Evolutionary conservation across 2,888 invertebrate genomes (phyloP).

Genomic region (Spilosoma lubricipeda): DNA sequence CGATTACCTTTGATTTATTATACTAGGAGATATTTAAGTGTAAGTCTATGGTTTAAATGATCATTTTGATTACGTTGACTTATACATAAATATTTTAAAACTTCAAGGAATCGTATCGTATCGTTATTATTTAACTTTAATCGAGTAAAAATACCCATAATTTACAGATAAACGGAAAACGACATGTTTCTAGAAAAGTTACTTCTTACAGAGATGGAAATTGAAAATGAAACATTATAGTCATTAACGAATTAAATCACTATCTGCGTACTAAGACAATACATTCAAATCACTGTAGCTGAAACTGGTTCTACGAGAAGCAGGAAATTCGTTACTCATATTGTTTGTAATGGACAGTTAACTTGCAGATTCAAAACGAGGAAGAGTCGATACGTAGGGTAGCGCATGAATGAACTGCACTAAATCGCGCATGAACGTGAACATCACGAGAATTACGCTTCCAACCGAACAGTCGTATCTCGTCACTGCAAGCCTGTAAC

Average conservation of each 20-base stretch:
- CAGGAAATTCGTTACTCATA: constrained; percentile 22
- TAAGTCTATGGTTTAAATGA: too few species aligned
- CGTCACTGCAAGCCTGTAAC: constrained; percentile 35
- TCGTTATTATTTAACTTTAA: too few species aligned
- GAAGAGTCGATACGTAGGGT: constrained; percentile 46
- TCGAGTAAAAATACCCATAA: too few species aligned
- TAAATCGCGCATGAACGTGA: constrained; percentile 61
- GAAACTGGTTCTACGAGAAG: constrained; percentile 12
- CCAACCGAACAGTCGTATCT: constrained; percentile 39
- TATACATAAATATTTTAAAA: too few species aligned
- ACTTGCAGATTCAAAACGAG: constrained; percentile 39
- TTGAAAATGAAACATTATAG: too few species aligned
- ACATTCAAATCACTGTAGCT: constrained; percentile 8
- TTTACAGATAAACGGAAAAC: too few species aligned
- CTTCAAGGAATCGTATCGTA: too few species aligned
- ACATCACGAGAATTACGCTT: constrained; percentile 58
- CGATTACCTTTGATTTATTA: too few species aligned
- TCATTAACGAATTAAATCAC: not conserved
- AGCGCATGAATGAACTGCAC: constrained; percentile 58
- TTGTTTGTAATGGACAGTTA: constrained; percentile 35
- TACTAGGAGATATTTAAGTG: too few species aligned
- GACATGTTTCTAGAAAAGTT: too few species aligned
- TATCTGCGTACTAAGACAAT: not conserved
- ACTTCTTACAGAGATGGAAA: too few species aligned
- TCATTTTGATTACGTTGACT: too few species aligned